These are phyloP conservation scores for Procambarus clarkii DNA, from an alignment of 1,140 invertebrate species.

Conservation along the genomic window DNA sequence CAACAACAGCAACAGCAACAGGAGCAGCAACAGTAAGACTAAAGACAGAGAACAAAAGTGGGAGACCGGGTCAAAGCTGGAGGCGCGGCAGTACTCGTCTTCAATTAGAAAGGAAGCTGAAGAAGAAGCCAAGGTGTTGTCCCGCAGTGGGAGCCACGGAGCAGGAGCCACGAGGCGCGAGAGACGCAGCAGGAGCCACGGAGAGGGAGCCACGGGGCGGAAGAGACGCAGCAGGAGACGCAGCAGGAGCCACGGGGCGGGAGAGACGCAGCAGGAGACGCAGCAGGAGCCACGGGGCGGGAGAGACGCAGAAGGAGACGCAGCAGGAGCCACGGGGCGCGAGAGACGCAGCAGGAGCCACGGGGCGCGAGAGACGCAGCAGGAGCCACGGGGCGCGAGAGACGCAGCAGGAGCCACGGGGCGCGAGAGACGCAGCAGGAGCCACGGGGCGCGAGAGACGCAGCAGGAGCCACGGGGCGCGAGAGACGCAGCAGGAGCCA, in stretches of 20 bases:
- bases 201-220: too few relatives aligned
- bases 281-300: slow-evolving; percentile 16
- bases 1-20: too few relatives aligned
- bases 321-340: neutral
- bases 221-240: neutral
- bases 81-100: too few relatives aligned
- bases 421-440: neutral
- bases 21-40: too few relatives aligned
- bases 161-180: too few relatives aligned
- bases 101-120: too few relatives aligned
- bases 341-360: neutral
- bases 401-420: slow-evolving; percentile 9
- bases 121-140: too few relatives aligned
- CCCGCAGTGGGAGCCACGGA: too few relatives aligned
- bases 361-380: neutral
- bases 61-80: too few relatives aligned
- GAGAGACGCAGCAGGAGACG: neutral
- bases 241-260: neutral
- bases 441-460: slow-evolving; percentile 24
- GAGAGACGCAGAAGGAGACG: too few relatives aligned
- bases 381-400: slow-evolving; percentile 20
- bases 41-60: too few relatives aligned
- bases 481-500: neutral
- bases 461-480: neutral
- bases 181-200: too few relatives aligned